Evolutionary conservation across 2,113 vertebrate species (phyloP).

Genomic region (Trichechus manatus): DNA sequence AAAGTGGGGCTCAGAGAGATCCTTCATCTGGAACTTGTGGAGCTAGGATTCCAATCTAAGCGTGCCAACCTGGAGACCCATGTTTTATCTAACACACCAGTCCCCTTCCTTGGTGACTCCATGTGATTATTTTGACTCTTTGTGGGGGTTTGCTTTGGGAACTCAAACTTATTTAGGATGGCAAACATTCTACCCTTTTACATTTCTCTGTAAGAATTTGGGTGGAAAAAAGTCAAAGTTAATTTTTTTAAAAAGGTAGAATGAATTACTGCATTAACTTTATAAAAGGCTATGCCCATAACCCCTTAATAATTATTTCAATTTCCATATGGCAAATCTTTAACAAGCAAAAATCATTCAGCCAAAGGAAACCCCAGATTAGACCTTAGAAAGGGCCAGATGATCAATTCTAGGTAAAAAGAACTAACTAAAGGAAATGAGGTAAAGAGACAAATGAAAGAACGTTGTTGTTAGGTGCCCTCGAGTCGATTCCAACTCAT

Average conservation of each 20-base stretch:
- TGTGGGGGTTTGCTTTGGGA: neutral
- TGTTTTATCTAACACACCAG: neutral
- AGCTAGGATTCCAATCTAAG: slow-evolving; percentile 29
- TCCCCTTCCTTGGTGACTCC: neutral
- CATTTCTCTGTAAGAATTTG: slow-evolving; percentile 43
- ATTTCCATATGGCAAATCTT: neutral
- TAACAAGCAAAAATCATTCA: slow-evolving; percentile 40
- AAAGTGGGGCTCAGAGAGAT: neutral
- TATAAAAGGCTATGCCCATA: slow-evolving; percentile 20
- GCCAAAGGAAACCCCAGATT: neutral
- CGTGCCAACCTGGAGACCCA: neutral
- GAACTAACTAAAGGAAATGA: neutral
- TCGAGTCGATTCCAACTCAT: no score
- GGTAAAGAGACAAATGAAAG: slow-evolving; percentile 6
- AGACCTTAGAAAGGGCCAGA: neutral
- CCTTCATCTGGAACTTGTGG: neutral
- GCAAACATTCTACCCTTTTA: slow-evolving; percentile 15
- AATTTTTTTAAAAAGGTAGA: neutral
- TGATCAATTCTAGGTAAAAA: slow-evolving; percentile 20
- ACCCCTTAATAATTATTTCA: neutral
- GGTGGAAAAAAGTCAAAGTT: neutral
- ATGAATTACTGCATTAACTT: neutral
- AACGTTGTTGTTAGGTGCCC: no score
- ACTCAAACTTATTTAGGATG: slow-evolving; percentile 32
- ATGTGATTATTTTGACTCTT: neutral